Evolutionary conservation across 2,113 vertebrate genomes (phyloP).

Genomic region (Gymnogyps californianus): DNA sequence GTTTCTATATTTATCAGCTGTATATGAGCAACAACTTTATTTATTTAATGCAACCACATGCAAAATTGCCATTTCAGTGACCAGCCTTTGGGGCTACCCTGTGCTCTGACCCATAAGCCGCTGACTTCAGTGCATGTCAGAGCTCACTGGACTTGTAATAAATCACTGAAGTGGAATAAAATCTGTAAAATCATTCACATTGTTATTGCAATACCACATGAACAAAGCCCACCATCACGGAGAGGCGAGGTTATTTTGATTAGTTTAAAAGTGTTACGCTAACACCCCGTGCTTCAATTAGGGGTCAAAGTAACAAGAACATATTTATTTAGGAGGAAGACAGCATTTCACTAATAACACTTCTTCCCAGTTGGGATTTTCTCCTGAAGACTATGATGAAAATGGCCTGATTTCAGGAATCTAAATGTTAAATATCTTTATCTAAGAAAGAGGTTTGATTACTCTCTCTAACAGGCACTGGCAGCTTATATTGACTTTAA

Average conservation of each 20-base stretch:
- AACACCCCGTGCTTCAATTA: background rate
- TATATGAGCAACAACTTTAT: background rate
- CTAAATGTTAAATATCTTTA: background rate
- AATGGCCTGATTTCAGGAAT: background rate
- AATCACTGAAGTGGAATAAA: constrained; percentile 1
- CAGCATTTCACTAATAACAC: background rate
- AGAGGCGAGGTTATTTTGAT: background rate
- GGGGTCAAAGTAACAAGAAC: background rate
- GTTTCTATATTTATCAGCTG: background rate
- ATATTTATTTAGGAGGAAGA: background rate
- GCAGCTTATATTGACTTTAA: background rate
- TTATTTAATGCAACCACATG: background rate
- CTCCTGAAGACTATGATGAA: background rate
- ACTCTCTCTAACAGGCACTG: background rate
- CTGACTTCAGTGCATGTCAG: background rate
- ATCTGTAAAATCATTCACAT: constrained; percentile 8
- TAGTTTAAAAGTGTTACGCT: background rate
- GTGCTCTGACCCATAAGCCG: background rate
- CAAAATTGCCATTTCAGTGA: background rate
- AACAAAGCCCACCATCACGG: background rate
- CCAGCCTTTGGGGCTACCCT: background rate
- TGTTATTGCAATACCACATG: background rate
- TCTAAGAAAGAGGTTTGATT: background rate
- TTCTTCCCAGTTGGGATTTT: background rate
- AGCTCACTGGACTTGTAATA: background rate